phyloP scores from a whole-genome alignment of 2,797 vertebrate genomes.

The Gymnopithys bicolor region DNA sequence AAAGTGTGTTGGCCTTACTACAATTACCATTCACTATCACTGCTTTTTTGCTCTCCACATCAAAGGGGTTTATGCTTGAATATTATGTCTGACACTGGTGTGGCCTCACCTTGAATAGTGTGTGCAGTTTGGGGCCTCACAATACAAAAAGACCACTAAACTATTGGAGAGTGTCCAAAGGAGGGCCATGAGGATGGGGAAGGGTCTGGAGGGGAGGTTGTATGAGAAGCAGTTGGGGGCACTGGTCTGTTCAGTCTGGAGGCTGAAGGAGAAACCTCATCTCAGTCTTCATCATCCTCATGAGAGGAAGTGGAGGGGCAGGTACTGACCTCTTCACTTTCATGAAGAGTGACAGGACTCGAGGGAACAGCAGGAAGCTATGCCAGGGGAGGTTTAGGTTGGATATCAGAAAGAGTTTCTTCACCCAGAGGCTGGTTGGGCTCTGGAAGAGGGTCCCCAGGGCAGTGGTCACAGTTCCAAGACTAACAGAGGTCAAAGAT shows the following conservation, averaged over 20 bases:
- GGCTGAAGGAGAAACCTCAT: not conserved
- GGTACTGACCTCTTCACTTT: not conserved
- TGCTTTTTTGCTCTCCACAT: not conserved
- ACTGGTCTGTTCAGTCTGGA: not conserved
- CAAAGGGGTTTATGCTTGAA: not conserved
- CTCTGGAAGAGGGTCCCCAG: not conserved
- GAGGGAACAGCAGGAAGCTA: not conserved
- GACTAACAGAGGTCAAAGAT: not conserved
- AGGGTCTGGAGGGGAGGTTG: not conserved
- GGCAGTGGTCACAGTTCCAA: not conserved
- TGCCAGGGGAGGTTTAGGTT: not conserved
- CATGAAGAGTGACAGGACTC: not conserved
- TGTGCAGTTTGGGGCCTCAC: not conserved
- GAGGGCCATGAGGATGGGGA: not conserved
- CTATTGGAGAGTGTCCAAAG: not conserved
- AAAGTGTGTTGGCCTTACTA: not conserved
- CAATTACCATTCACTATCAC: not conserved
- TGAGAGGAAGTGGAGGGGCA: not conserved
- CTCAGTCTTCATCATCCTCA: not conserved
- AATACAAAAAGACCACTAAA: not conserved
- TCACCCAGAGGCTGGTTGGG: not conserved
- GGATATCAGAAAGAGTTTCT: not conserved
- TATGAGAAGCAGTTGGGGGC: not conserved
- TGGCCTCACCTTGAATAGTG: not conserved
- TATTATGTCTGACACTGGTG: not conserved